These are phyloP conservation scores for Petaurus breviceps DNA, from an alignment of 2,113 vertebrate species.

Conservation along the genomic window DNA sequence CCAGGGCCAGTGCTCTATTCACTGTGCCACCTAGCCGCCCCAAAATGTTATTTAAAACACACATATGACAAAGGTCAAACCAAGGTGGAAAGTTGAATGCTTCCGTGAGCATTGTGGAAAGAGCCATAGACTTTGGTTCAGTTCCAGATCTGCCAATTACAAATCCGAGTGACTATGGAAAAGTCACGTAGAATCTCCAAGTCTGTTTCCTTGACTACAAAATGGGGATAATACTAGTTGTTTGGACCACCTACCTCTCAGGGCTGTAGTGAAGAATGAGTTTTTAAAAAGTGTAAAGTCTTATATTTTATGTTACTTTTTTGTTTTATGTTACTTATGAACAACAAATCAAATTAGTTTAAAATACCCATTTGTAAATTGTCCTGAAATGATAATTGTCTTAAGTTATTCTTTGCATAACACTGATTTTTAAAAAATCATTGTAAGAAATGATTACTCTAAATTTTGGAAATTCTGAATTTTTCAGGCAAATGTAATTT, in stretches of 20 bases:
- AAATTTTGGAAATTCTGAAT: not conserved
- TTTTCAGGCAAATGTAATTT: constrained; percentile 38
- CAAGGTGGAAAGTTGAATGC: not conserved
- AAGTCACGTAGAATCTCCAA: not conserved
- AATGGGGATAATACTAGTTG: not conserved
- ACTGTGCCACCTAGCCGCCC: no score
- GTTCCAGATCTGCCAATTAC: not conserved
- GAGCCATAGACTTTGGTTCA: not conserved
- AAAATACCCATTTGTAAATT: constrained; percentile 10
- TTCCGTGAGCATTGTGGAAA: not conserved
- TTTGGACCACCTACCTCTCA: not conserved
- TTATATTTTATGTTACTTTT: not conserved
- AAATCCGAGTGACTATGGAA: not conserved
- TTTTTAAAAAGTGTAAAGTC: not conserved
- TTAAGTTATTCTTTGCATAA: constrained; percentile 29
- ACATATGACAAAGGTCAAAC: not conserved
- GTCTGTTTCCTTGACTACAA: not conserved
- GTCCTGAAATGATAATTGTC: constrained; percentile 9
- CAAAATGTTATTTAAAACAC: not conserved
- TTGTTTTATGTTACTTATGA: not conserved
- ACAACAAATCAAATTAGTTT: not conserved
- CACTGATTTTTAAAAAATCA: constrained; percentile 29
- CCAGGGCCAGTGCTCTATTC: no score
- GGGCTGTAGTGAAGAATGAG: not conserved
- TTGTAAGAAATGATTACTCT: not conserved